phyloP scores from a whole-genome alignment of 2,888 invertebrate species.

The Rhorus exstirpatorius region DNA sequence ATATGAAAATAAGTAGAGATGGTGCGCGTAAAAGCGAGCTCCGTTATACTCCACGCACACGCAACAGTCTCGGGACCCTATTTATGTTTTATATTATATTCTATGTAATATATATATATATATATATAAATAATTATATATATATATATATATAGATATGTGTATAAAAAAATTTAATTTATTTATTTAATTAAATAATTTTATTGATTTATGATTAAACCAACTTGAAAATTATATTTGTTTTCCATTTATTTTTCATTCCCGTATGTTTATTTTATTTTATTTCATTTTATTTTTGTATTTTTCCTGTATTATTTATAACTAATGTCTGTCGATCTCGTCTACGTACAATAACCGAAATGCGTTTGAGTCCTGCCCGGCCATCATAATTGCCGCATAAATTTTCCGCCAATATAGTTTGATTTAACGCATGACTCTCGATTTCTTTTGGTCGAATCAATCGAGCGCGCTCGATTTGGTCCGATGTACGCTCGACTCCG shows the following conservation, averaged over 20 bases:
- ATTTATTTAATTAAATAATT: conserved; percentile 86
- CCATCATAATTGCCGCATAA: conserved; percentile 14
- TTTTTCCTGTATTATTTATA: conserved; percentile 54
- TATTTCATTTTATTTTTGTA: conserved; percentile 60
- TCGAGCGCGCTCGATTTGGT: conserved; percentile 16
- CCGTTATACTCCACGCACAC: conserved; percentile 77
- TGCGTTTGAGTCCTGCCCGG: conserved; percentile 43
- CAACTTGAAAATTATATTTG: conserved; percentile 79
- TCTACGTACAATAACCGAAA: conserved; percentile 37
- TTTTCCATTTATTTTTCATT: conserved; percentile 49
- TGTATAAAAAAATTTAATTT: conserved; percentile 84
- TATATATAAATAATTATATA: conserved; percentile 66
- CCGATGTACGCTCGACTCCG: conserved; percentile 19
- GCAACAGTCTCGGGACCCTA: conserved; percentile 82
- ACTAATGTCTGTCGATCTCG: conserved; percentile 14
- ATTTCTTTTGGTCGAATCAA: conserved; percentile 24
- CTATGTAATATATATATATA: conserved; percentile 76
- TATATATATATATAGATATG: conserved; percentile 71
- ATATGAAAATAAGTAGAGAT: conserved; percentile 42
- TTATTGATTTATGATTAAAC: conserved; percentile 86
- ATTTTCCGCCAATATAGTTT: conserved; percentile 23
- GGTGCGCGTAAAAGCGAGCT: conserved; percentile 74
- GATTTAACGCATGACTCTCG: conserved; percentile 20
- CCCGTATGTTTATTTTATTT: conserved; percentile 58
- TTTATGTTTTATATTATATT: conserved; percentile 85